Conservation (phyloP, 2,797 vertebrate genomes). For the Bufotes viridis region DNA sequence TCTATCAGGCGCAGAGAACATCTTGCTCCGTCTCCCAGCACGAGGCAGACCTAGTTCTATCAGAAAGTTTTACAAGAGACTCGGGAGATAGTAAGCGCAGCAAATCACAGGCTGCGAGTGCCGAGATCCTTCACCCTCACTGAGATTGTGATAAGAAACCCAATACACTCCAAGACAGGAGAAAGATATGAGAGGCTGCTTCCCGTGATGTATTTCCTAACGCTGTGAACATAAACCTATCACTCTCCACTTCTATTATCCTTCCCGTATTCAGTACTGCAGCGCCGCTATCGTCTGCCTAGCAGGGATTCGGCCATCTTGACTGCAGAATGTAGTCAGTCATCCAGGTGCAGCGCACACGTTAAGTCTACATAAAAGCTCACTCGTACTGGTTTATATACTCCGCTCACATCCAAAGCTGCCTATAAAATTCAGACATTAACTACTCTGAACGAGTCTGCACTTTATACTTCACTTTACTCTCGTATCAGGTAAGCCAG, state of each 20-base stretch:
- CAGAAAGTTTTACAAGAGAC: constrained; percentile 22
- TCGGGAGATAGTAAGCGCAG: constrained; percentile 10
- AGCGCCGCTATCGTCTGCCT: neutral
- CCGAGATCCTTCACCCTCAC: neutral
- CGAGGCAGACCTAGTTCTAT: constrained; percentile 21
- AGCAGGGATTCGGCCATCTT: neutral
- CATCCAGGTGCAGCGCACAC: neutral
- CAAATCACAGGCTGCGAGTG: constrained; percentile 19
- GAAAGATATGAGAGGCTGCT: neutral
- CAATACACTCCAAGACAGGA: constrained; percentile 15
- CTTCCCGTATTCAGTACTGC: neutral
- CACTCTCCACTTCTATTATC: neutral
- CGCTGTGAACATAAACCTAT: neutral
- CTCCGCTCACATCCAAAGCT: constrained; percentile 8
- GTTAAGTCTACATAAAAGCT: neutral
- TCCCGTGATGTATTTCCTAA: neutral
- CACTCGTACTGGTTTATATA: too few relatives aligned
- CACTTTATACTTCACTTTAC: neutral
- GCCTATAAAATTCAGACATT: neutral
- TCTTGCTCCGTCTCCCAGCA: constrained; percentile 6
- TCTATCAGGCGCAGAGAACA: neutral
- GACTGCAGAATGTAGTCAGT: neutral
- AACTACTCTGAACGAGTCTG: neutral
- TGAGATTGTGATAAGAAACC: constrained; percentile 31
- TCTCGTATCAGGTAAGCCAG: neutral